Conservation (phyloP, 2,113 vertebrate genomes). For the Capra hircus region DNA sequence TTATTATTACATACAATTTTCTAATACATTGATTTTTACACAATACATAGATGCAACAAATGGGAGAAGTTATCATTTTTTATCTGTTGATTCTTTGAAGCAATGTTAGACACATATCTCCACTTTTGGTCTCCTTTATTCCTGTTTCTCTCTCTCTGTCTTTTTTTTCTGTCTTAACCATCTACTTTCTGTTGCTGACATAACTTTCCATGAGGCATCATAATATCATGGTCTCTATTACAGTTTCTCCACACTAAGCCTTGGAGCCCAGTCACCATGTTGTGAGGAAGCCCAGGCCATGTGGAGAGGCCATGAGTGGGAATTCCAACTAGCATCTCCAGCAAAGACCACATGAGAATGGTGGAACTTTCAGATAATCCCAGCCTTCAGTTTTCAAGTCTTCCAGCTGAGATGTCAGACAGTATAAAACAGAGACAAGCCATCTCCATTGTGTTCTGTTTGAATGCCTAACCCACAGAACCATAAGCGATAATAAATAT, state of each 20-base stretch:
- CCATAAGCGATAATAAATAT: background rate
- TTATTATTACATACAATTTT: background rate
- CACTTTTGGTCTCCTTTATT: background rate
- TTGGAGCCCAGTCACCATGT: background rate
- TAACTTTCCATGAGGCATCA: background rate
- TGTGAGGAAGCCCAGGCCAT: background rate
- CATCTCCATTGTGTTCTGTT: background rate
- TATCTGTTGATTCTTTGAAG: background rate
- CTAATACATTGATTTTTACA: background rate
- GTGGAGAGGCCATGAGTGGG: background rate
- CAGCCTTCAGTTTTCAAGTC: background rate
- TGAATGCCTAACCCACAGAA: background rate
- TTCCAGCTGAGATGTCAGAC: background rate
- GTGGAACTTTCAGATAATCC: background rate
- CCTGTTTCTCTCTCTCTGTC: background rate
- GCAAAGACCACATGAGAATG: background rate
- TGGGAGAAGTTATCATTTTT: background rate
- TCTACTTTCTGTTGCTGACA: background rate
- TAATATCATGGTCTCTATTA: background rate
- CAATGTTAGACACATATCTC: background rate
- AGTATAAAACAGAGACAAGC: background rate
- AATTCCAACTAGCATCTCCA: background rate
- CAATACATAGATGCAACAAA: background rate
- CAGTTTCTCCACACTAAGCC: background rate
- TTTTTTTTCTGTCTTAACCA: background rate